Evolutionary conservation across 2,797 vertebrate genomes (phyloP).

Genomic region (Hephaestus fuliginosus): DNA sequence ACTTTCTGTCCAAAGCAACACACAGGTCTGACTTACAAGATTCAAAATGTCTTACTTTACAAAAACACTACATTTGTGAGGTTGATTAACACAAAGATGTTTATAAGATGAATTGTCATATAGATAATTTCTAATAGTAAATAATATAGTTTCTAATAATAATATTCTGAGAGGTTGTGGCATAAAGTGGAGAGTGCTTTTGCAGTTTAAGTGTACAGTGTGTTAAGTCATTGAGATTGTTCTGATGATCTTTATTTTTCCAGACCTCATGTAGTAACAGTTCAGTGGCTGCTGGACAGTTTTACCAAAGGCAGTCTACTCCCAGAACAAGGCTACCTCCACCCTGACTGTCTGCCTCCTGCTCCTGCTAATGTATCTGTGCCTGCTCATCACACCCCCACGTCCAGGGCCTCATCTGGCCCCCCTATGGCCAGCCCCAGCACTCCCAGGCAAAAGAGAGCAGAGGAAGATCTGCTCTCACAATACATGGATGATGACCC

Average conservation of each 20-base stretch:
- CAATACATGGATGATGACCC: slow-evolving; percentile 91
- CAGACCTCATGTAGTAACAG: slow-evolving; percentile 93
- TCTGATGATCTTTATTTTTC: slow-evolving; percentile 12
- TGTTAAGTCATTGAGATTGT: not conserved
- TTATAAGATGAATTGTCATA: too few relatives aligned
- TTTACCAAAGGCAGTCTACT: slow-evolving; percentile 89
- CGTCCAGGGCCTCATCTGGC: slow-evolving; percentile 38
- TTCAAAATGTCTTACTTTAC: not conserved
- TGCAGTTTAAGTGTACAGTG: not conserved
- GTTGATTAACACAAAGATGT: too few relatives aligned
- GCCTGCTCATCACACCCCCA: slow-evolving; percentile 58
- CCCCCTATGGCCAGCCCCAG: slow-evolving; percentile 63
- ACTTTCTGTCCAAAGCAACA: slow-evolving; percentile 88
- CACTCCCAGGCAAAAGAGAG: slow-evolving; percentile 69
- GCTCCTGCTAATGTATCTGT: slow-evolving; percentile 81
- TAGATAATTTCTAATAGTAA: too few relatives aligned
- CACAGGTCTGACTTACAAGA: slow-evolving; percentile 87
- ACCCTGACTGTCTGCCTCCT: slow-evolving; percentile 88
- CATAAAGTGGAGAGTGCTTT: too few relatives aligned
- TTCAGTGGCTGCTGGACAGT: slow-evolving; percentile 94
- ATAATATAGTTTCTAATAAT: too few relatives aligned
- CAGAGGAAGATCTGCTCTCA: slow-evolving; percentile 93
- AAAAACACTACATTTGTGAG: too few relatives aligned
- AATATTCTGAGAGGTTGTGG: not conserved
- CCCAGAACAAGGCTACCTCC: slow-evolving; percentile 89